Base-by-base conservation (phyloP, 2,113 vertebrate genomes). In the Cyphomyrus discorhynchus region DNA sequence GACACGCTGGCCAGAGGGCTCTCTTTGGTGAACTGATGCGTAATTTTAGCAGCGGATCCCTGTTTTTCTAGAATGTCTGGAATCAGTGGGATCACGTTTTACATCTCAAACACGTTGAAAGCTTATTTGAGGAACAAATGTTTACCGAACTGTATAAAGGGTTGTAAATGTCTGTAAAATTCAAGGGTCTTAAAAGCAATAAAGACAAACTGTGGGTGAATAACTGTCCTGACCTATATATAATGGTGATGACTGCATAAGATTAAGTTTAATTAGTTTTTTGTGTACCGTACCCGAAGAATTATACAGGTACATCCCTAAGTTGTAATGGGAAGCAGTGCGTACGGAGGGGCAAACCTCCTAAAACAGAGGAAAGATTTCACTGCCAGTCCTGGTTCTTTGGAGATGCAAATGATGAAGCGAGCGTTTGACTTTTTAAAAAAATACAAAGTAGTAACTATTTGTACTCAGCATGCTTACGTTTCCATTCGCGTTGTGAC, bases 1-100 rank as follows among this genome's bases (percentile, higher is more conserved):
- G 86, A 31, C 4, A 39, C 46, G 88, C 88, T 87, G 88, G 88
- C 89, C 90, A 89, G 47, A 62, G 74, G 77, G 46, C 45, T 50
- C 1, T 88, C 88, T 89, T 50, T 66, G 47, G 1, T 52, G 47
- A 85, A 46, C 31, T 27, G 88, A 31, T 50, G 24, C 39, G 10
- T 56, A 45, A 88, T 53, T 31, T 27, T 31, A 89, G 19, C 50
- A 45, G 82, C 82, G 50, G 49, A 82, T 27, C 46, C 89, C 31
- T 39, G 82, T 47, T 88, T 45, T 66, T 88, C 58, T 45, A 42
- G 50, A 66, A 74, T 52, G 42, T 31, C 85, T 86, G 24, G 39
- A 27, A 77, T 49, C 58, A 15, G 49, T 86, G 24, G 39, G 46
- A 77, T 49, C 58, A 15, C 42, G 21, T 45, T 66, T 88, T 66